Percentiles rank a stretch among this genome's conserved stretches.
Evolutionary conservation across 2,113 vertebrate species (phyloP).

Genomic region (Cyanoramphus novaezelandiae): DNA sequence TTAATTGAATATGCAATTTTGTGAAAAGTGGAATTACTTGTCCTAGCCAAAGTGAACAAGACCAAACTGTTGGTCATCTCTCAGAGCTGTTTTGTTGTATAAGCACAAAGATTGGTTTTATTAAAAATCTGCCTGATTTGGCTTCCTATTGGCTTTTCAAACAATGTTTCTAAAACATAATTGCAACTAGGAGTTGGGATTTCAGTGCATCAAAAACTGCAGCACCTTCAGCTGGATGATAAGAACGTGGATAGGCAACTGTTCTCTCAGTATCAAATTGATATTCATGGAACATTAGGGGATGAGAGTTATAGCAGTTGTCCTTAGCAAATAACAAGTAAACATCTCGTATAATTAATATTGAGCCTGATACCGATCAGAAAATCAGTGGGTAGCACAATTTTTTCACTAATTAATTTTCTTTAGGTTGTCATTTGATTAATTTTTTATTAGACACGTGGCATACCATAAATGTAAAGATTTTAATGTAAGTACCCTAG

Average conservation of each 20-base stretch:
- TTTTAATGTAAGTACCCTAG: neutral
- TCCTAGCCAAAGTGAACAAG: neutral
- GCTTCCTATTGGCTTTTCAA: neutral
- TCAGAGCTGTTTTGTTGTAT: neutral
- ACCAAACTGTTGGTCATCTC: neutral
- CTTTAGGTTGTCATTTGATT: neutral
- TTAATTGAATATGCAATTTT: neutral
- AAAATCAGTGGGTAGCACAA: neutral
- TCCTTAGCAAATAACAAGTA: neutral
- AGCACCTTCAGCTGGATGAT: neutral
- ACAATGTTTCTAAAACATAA: neutral
- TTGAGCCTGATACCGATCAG: neutral
- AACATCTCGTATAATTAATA: neutral
- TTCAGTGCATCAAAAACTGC: neutral
- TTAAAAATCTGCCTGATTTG: neutral
- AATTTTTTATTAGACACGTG: neutral
- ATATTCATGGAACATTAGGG: neutral
- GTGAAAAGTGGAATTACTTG: neutral
- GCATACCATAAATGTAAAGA: neutral
- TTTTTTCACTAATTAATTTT: neutral
- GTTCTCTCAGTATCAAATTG: neutral
- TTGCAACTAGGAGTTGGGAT: neutral
- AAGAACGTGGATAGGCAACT: neutral
- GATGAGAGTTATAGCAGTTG: neutral
- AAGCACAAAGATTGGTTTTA: neutral